phyloP scores from a whole-genome alignment of 2,113 vertebrate genomes.

The Thomomys bottae region DNA sequence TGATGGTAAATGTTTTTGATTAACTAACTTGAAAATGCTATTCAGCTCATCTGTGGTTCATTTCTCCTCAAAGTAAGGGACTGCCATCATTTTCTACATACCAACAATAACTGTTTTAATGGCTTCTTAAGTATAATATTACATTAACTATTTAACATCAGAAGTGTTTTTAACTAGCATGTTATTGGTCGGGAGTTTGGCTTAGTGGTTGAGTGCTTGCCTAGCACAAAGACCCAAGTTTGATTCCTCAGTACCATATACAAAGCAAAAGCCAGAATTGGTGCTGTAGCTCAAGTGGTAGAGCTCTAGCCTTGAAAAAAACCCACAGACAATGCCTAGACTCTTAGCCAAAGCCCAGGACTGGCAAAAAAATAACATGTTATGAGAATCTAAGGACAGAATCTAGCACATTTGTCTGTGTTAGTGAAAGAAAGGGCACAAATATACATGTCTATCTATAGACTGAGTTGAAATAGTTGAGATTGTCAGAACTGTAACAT shows the following conservation, averaged over 20 bases:
- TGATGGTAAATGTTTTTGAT: conserved; percentile 55
- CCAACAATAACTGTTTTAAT: background rate
- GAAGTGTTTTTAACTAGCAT: background rate
- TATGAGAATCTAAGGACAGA: background rate
- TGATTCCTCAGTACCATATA: too few relatives aligned
- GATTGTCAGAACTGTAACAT: background rate
- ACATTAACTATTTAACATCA: background rate
- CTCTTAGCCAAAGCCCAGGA: too few relatives aligned
- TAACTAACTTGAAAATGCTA: conserved; percentile 49
- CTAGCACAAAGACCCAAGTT: too few relatives aligned
- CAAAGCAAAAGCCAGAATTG: too few relatives aligned
- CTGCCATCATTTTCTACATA: background rate
- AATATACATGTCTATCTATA: background rate
- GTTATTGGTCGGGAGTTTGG: too few relatives aligned
- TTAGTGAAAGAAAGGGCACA: conserved; percentile 28
- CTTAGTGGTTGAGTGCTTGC: too few relatives aligned
- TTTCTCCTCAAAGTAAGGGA: conserved; percentile 20
- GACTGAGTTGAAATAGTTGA: conserved; percentile 8
- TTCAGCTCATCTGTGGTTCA: background rate
- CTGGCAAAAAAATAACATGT: background rate
- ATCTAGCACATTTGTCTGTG: background rate
- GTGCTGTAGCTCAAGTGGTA: too few relatives aligned
- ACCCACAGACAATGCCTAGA: too few relatives aligned
- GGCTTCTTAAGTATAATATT: background rate
- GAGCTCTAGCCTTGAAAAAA: too few relatives aligned